Evolutionary conservation across 1,140 invertebrate species (phyloP).

Genomic region (Sipha flava): DNA sequence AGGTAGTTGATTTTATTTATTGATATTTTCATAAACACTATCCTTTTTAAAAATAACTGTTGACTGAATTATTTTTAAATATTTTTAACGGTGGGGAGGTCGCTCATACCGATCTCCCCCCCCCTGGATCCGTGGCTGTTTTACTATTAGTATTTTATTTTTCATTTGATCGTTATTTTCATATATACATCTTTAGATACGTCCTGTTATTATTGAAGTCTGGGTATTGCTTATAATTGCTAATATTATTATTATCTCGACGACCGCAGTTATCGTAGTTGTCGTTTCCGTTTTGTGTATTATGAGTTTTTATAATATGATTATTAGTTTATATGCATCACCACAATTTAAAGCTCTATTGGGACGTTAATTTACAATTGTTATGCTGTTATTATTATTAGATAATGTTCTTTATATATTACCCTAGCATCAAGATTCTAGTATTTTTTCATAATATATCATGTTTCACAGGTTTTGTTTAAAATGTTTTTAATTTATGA

Average conservation of each 20-base stretch:
- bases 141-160: not conserved
- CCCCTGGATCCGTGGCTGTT: no score
- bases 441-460: not conserved
- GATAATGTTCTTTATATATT: not conserved
- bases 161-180: no score
- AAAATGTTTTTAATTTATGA: not conserved
- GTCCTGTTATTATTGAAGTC: not conserved
- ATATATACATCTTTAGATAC: no score
- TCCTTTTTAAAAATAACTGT: no score
- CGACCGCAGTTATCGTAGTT: not conserved
- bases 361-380: constrained; percentile 15
- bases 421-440: not conserved
- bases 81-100: no score
- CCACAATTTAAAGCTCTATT: not conserved
- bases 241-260: not conserved
- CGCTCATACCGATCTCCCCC: no score
- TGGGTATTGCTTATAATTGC: not conserved
- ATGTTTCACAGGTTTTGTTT: not conserved
- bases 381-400: constrained; percentile 7
- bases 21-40: no score
- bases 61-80: no score
- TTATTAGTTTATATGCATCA: not conserved
- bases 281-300: not conserved
- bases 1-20: no score
- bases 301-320: constrained; percentile 10